Evolutionary conservation across 1,140 invertebrate species (phyloP), one percentile per base, ranked within the genome.

Genomic region (Tenebrio molitor): DNA sequence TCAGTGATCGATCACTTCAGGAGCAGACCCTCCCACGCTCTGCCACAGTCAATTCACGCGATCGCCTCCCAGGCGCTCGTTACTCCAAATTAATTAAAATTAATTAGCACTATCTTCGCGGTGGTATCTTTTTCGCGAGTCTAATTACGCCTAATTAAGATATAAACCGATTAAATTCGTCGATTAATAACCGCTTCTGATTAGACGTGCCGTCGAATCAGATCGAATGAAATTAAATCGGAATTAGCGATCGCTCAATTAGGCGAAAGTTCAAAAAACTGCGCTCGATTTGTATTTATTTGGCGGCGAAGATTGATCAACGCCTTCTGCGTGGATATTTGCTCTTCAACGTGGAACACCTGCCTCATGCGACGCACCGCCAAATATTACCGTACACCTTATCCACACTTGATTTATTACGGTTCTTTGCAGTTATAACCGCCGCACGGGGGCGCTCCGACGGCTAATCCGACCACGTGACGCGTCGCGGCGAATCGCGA

Each of bases 371-470:
- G 36, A 21, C 42, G 21, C 23, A 66, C 25, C 16, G 21, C 23
- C 36, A 41, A 66, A 66, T 44, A 66, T 42, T 66, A 62, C 21
- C 19, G 16, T n/a, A 8, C 8, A 29, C 25, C 25, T 29, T 29
- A 12, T 39, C 5, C n/a, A n/a, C 36, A 36, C 23, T 19, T 66
- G 64, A 66, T 66, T 66, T 66, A 66, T 41, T 66, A 44, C 64
- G 33, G 21, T 66, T 66, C 36, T 66, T 66, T 66, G 64, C 64
- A 66, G 21, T 66, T 66, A 66, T 66, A 66, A 66, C 44, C 44
- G 21, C 15, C 39, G 2, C 33, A 10, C 3, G 10, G 5, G 36
- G 42, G 64, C 42, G 17, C 44, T 66, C 23, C 44, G 21, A 29
- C 23, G 14, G 64, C 44, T 44, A n/a, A n/a, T n/a, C n/a, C n/a